A percentile compares a stretch with the other conserved stretches of the same genome.
phyloP scores from a whole-genome alignment of 1,140 invertebrate species.

The Pectinophora gossypiella region DNA sequence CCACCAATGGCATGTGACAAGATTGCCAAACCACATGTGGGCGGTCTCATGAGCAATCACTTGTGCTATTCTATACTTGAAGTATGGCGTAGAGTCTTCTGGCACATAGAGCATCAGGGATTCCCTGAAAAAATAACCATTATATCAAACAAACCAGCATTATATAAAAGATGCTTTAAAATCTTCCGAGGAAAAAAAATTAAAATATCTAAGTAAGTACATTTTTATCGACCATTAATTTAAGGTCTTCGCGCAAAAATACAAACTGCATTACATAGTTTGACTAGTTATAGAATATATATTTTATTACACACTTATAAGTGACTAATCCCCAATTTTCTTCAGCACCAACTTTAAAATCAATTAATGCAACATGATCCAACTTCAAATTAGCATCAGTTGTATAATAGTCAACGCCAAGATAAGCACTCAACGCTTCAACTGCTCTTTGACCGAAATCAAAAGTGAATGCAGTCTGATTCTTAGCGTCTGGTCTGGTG shows the following conservation, averaged over 20 bases:
- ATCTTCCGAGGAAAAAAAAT: no score
- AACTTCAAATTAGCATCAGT: constrained; percentile 65
- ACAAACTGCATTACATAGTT: no score
- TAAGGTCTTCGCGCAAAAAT: no score
- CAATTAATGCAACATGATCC: constrained; percentile 82
- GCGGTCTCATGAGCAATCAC: constrained; percentile 79
- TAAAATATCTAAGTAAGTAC: no score
- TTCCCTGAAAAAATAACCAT: constrained; percentile 49
- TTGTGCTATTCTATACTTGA: constrained; percentile 67
- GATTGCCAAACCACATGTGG: constrained; percentile 82
- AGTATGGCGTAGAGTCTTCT: constrained; percentile 46
- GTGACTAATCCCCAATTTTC: constrained; percentile 85
- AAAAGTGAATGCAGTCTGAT: constrained; percentile 73
- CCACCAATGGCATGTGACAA: constrained; percentile 84
- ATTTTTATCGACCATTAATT: no score
- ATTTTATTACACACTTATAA: constrained; percentile 75
- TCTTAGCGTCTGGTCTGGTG: constrained; percentile 81
- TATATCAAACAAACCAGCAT: no score
- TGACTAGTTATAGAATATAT: no score
- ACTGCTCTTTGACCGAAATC: constrained; percentile 67
- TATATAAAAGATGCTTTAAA: no score
- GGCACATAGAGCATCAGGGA: constrained; percentile 41
- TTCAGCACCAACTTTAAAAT: constrained; percentile 82
- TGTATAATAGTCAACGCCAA: constrained; percentile 57
- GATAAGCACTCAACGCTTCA: constrained; percentile 51